A percentile compares a stretch with the other conserved stretches of the same genome.
phyloP scores from a whole-genome alignment of 2,113 vertebrate species.

The Carassius carassius region DNA sequence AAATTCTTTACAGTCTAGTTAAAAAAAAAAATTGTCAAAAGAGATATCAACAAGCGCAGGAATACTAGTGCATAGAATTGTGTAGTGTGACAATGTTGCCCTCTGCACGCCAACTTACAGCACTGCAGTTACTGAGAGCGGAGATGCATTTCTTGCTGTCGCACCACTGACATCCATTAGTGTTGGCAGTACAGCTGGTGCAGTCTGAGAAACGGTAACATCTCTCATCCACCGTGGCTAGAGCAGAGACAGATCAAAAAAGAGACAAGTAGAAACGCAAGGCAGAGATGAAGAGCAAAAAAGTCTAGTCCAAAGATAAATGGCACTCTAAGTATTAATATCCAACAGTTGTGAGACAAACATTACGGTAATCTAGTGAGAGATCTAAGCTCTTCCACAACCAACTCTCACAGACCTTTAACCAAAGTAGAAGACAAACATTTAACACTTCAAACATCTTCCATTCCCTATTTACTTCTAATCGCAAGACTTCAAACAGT shows the following conservation, averaged over 20 bases:
- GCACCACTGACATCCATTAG: slow-evolving; percentile 97
- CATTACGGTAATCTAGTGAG: not conserved
- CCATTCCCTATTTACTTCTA: slow-evolving; percentile 16
- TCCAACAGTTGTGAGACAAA: not conserved
- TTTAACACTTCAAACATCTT: slow-evolving; percentile 29
- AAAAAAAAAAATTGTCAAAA: slow-evolving; percentile 1
- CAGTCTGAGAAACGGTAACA: slow-evolving; percentile 93
- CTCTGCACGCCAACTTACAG: slow-evolving; percentile 81
- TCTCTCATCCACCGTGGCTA: slow-evolving; percentile 86
- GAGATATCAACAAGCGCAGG: not conserved
- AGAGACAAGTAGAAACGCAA: not conserved
- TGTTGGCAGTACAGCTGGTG: slow-evolving; percentile 93
- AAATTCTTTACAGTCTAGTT: slow-evolving; percentile 90
- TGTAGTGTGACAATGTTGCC: slow-evolving; percentile 50
- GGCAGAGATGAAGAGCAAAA: not conserved
- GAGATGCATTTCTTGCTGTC: slow-evolving; percentile 96
- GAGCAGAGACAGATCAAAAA: slow-evolving; percentile 24
- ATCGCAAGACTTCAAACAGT: slow-evolving; percentile 24
- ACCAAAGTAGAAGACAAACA: slow-evolving; percentile 16
- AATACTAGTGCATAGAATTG: not conserved
- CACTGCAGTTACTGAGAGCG: slow-evolving; percentile 88
- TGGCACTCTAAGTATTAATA: not conserved
- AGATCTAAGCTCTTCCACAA: slow-evolving; percentile 10
- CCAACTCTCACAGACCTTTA: slow-evolving; percentile 1
- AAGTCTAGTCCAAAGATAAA: not conserved